Base-by-base conservation (phyloP, 1,140 invertebrate genomes). In the Drosophila fuyamai region DNA sequence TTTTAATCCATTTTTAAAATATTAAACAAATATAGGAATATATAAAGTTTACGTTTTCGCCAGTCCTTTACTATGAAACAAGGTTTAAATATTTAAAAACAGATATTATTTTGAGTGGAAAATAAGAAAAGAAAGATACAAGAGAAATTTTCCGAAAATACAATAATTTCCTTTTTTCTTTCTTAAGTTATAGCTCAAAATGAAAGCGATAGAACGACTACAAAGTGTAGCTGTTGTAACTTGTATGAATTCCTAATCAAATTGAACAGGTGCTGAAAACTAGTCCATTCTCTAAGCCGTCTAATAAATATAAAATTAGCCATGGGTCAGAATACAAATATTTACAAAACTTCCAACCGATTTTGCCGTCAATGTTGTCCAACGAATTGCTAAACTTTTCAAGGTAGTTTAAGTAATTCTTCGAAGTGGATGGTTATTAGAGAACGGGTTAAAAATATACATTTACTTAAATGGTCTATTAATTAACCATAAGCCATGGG, bases 281-380 rank as follows among this genome's bases (percentile, higher is more conserved):
- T 18, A 51, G 32, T 51, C 13, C 29, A 51, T 51, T 36, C 50
- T 51, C 50, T 36, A 18, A 2, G 32, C 50, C 4, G 7, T 1
- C 50, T 18, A 18, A 53, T 53, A 48, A 47, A 29, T 48, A n/a
- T 29, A 12, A 48, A 29, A 48, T 27, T 29, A 48, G 23, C 46
- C 46, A 48, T 6, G 23, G 23, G 46, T 48, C 23, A 8, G 23
- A 27, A 48, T 46, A 46, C 27, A 35, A 14, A 16, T 36, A 36
- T 51, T 51, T 51, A 32, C 50, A 1, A 53, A 36, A 53, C 14
- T 53, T 53, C 12, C 18, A 35, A 53, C 29, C 8, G 14, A 9
- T 50, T 14, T 50, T 2, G 13, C 8, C 48, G 5, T 35, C 8
- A 16, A 51, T 16, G 8, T 51, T 16, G 4, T 14, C 16, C 10